Evolutionary conservation across 2,888 invertebrate species (phyloP), one percentile per base, ranked within the genome.

Genomic region (Digitonthophagus gazella): DNA sequence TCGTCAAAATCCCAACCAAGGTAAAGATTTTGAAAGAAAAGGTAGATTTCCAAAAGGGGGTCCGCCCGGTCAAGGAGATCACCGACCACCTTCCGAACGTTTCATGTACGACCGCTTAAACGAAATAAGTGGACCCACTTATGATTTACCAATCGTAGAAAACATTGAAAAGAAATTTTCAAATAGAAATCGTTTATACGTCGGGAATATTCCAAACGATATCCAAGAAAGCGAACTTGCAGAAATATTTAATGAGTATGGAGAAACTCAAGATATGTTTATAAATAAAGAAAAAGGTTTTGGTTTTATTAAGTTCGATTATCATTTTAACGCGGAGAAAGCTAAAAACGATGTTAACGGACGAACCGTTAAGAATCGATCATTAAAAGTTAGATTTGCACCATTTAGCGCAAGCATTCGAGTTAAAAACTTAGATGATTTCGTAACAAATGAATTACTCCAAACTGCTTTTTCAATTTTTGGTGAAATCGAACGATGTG

Each of bases 261-360:
- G 99, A 44, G 97, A 98, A 86, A 89, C 93, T 63, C 90, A 93
- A 8, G 98, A 98, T 82, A 85, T 95, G 22, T 99, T 97, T 81
- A 86, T 98, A 14, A 98, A 98, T 82, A 92, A 95, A 71, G 93
- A 95, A 71, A 97, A 98, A 82, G 97, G 96, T 80, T 99, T 98
- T 85, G 98, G 96, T 20, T 99, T 99, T 82, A 91, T 98, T 67
- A 89, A 95, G 84, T 85, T 97, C 95, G 97, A 97, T 82, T 97
- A 91, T 78, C 91, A 96, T 80, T 88, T 90, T 0, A 96, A 94
- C 85, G 97, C 97, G 22, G 97, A 97, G 82, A 93, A 91, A 78
- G 98, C 98, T 11, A 97, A 97, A 82, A 90, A 93, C 67, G 97
- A 96, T 76, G 84, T 99, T 44, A 98, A 99, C 85, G 97, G 97